Evolutionary conservation across 2,113 vertebrate species (phyloP), one percentile per base, ranked within the genome.

Genomic region (Alligator mississippiensis): DNA sequence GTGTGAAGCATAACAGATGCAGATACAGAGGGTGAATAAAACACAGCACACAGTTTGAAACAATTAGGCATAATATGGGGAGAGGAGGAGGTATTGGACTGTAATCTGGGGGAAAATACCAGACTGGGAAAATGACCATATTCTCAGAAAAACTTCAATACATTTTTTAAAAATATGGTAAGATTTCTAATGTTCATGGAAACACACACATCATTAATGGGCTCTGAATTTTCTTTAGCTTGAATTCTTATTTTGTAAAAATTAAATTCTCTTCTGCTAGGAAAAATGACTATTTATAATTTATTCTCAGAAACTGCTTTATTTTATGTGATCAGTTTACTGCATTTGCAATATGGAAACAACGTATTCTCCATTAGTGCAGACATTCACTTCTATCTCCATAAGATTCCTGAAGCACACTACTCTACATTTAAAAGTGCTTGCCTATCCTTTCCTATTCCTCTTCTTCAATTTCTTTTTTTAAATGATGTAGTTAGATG

Each of bases 181-280:
- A 91, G 77, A 78, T 94, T 81, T 90, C 61, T 88, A 60, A 85
- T 60, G 59, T 74, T 18, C 75, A 57, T 89, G 30, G 13, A 66
- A 82, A 92, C 59, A 27, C 81, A 95, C 34, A 77, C 30, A 76
- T 95, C 60, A 70, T 64, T 90, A 88, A 92, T 84, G 78, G 62
- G 86, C 82, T 74, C 92, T 79, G n/a, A 77, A 81, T 83, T 47
- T 63, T 95, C 78, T 92, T 88, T 84, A 95, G 85, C 62, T 77
- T 92, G 85, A 72, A 89, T 86, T 88, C 88, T 95, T 96, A 85
- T 94, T 96, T 90, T 90, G 88, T 80, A 96, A 95, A 95, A 97
- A 96, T 96, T 84, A 96, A 93, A 89, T 92, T 90, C 78, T 58
- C 4, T 57, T 93, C 84, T 96, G 88, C 81, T 61, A 87, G 77